Evolutionary conservation across 2,888 invertebrate genomes (phyloP), one percentile per base, ranked within the genome.

Genomic region (Cistogaster globosa): DNA sequence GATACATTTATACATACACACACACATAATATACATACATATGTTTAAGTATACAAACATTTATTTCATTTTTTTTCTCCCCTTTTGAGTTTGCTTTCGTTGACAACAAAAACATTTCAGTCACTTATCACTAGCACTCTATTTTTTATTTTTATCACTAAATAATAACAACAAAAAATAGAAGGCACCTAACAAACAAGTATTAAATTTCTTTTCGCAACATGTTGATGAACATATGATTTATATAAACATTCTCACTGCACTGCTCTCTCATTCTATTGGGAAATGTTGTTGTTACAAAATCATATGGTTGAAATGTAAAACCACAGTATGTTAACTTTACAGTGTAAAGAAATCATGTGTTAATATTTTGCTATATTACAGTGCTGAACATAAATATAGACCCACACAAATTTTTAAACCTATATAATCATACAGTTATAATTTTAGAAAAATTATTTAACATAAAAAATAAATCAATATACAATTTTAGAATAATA

Each of bases 291-390:
- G 75, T 11, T 63, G 11, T 62, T 22, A 32, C 16, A 26, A 78
- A 86, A 87, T 83, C 88, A 88, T 87, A 87, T 88, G 87, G 77
- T 83, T 42, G 45, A 6, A 20, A 32, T 71, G 86, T 87, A 48
- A 48, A 16, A n/a, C 16, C 45, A 16, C 16, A 42, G 12, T 12
- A 42, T 42, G 12, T 48, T 5, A 32, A 48, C 45, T 48, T 3
- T 16, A 48, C 45, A 16, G 45, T 48, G 16, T 48, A 16, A n/a
- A 48, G 6, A 14, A 7, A n/a, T 2, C 32, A 32, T 48, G 16
- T 48, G 45, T 48, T 5, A 48, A 12, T 16, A 16, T 48, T 2
- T n/a, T 16, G 6, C n/a, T 12, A 12, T 42, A 6, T 42, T 20
- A 53, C 51, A 53, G 51, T 53, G 18, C 9, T 4, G 51, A 18